Evolutionary conservation across 1,140 invertebrate genomes (phyloP).

Genomic region (Chlorops oryzae): DNA sequence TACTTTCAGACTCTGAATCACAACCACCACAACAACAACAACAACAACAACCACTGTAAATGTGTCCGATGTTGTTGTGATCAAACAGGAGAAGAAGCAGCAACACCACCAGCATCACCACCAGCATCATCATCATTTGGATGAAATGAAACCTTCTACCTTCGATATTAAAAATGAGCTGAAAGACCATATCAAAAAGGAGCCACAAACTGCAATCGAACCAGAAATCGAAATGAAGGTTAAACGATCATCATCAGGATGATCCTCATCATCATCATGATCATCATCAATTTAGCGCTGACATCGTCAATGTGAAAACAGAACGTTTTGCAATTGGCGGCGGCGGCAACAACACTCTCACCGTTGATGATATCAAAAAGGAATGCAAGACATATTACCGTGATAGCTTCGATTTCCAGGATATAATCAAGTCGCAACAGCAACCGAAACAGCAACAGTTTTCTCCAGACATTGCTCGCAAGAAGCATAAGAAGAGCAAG

Average conservation of each 20-base stretch:
- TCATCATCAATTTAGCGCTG: too few species aligned
- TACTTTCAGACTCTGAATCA: constrained; percentile 54
- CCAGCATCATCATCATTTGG: too few species aligned
- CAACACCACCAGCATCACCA: too few species aligned
- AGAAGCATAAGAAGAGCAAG: constrained; percentile 79
- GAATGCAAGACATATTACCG: too few species aligned
- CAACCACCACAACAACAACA: constrained; percentile 30
- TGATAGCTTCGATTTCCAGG: too few species aligned
- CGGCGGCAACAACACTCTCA: neutral
- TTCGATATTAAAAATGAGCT: constrained; percentile 35
- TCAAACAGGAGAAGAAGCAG: constrained; percentile 26
- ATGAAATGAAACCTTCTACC: too few species aligned
- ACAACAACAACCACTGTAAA: too few species aligned
- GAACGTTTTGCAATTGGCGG: neutral
- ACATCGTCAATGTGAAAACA: too few species aligned
- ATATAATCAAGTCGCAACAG: too few species aligned
- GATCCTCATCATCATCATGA: constrained; percentile 22
- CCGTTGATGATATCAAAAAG: constrained; percentile 40
- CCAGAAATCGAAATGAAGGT: constrained; percentile 29
- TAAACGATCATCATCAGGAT: constrained; percentile 29
- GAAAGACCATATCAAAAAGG: constrained; percentile 46
- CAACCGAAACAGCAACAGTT: neutral
- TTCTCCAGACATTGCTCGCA: constrained; percentile 41
- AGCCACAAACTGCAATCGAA: constrained; percentile 28
- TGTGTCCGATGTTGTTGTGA: constrained; percentile 49